These are phyloP conservation scores for Sciaenops ocellatus DNA, from an alignment of 2,797 vertebrate species.

Conservation along the genomic window DNA sequence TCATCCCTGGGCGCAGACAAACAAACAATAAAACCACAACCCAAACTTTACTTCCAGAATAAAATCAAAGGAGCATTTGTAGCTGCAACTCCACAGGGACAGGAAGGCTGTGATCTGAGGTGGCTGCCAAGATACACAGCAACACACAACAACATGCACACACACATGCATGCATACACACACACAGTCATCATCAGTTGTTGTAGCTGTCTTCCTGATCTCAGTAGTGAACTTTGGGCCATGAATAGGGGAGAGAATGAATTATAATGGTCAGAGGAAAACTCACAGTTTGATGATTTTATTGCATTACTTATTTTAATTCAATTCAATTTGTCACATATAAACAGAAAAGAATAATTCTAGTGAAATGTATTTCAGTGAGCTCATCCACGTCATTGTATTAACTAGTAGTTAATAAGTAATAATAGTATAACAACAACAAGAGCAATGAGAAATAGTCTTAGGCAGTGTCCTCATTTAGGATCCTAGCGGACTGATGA, in stretches of 20 bases:
- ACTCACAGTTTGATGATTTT: too few relatives aligned
- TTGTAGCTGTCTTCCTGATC: slow-evolving; percentile 5
- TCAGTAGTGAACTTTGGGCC: neutral
- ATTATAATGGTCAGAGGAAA: too few relatives aligned
- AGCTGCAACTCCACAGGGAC: slow-evolving; percentile 31
- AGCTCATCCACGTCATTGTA: too few relatives aligned
- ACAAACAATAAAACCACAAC: slow-evolving; percentile 23
- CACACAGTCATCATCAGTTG: neutral
- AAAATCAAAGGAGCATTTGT: slow-evolving; percentile 52
- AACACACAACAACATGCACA: neutral
- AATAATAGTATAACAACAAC: too few relatives aligned
- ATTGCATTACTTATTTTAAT: too few relatives aligned
- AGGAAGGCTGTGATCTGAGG: slow-evolving; percentile 9
- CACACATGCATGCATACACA: neutral
- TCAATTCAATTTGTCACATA: too few relatives aligned
- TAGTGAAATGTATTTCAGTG: too few relatives aligned
- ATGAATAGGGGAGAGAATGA: neutral
- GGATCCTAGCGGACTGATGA: too few relatives aligned
- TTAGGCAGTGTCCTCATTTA: too few relatives aligned
- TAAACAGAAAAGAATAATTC: too few relatives aligned
- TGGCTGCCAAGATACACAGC: slow-evolving; percentile 8
- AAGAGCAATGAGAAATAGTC: too few relatives aligned
- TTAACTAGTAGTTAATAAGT: too few relatives aligned
- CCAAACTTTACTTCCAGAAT: slow-evolving; percentile 22
- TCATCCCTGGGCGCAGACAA: neutral